A percentile compares a stretch with the other conserved stretches of the same genome.
phyloP scores from a whole-genome alignment of 2,888 invertebrate genomes.

The Fabriciana adippe region DNA sequence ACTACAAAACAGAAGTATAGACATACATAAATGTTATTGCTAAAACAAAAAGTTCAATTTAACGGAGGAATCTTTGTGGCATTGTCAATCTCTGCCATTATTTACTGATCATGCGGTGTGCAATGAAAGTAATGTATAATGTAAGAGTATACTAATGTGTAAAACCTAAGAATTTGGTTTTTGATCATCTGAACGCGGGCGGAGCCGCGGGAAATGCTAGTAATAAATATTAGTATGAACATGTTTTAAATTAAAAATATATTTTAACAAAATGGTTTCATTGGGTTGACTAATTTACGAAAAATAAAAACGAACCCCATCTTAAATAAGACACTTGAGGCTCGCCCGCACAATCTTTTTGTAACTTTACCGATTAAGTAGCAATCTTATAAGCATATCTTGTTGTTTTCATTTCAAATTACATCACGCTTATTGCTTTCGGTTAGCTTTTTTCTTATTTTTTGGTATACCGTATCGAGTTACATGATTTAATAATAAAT shows the following conservation, averaged over 20 bases:
- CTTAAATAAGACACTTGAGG: constrained; percentile 43
- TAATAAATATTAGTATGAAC: background rate
- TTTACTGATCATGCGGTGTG: no score
- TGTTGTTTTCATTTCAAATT: constrained; percentile 7
- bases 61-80: no score
- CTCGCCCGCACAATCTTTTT: background rate
- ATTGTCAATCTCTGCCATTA: no score
- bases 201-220: no score
- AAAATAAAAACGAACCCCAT: background rate
- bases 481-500: constrained; percentile 9
- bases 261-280: background rate
- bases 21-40: no score
- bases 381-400: constrained; percentile 6
- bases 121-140: no score
- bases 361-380: constrained; percentile 13
- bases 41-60: no score
- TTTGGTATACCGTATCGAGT: constrained; percentile 3
- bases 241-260: background rate
- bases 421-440: constrained; percentile 3
- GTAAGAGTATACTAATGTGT: no score
- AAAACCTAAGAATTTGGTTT: no score
- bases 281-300: background rate
- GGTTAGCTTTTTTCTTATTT: background rate
- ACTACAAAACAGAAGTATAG: no score
- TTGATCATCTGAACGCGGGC: no score